These are phyloP conservation scores for Parauchenoglanis punctatus DNA, from an alignment of 2,797 vertebrate species.

Conservation along the genomic window DNA sequence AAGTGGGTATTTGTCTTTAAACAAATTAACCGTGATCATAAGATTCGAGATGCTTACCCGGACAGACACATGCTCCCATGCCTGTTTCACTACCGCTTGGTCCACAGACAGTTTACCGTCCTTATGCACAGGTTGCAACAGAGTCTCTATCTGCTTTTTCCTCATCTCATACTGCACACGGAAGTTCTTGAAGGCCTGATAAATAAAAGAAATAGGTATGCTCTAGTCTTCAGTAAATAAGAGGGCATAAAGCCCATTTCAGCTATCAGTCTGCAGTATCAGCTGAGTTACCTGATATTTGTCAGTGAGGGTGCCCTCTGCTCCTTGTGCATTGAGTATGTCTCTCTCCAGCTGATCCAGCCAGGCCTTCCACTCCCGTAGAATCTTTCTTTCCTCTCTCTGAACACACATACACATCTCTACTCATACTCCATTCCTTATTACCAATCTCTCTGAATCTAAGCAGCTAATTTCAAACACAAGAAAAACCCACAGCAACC, in stretches of 20 bases:
- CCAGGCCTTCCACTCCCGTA: conserved; percentile 92
- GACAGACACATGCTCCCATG: conserved; percentile 90
- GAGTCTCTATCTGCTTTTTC: conserved; percentile 87
- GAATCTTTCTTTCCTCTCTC: conserved; percentile 88
- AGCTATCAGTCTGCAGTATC: not conserved
- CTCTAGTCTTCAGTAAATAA: not conserved
- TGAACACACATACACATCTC: conserved; percentile 62
- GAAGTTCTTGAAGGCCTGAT: conserved; percentile 89
- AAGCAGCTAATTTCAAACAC: not conserved
- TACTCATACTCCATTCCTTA: conserved; percentile 7
- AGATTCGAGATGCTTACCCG: conserved; percentile 75
- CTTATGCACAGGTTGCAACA: conserved; percentile 84
- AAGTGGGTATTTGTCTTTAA: conserved; percentile 4
- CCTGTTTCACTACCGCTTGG: conserved; percentile 93
- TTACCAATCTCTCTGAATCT: conserved; percentile 33
- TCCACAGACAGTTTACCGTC: conserved; percentile 94
- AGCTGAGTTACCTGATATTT: conserved; percentile 86
- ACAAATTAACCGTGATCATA: not conserved
- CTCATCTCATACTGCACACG: conserved; percentile 92
- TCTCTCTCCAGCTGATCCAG: conserved; percentile 96
- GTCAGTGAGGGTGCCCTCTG: conserved; percentile 87
- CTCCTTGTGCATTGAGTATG: conserved; percentile 83
- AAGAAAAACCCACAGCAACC: conserved; percentile 34
- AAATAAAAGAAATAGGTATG: conserved; percentile 14
- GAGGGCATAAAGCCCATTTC: not conserved